Evolutionary conservation across 2,113 vertebrate species (phyloP).

Genomic region (Pteronura brasiliensis): DNA sequence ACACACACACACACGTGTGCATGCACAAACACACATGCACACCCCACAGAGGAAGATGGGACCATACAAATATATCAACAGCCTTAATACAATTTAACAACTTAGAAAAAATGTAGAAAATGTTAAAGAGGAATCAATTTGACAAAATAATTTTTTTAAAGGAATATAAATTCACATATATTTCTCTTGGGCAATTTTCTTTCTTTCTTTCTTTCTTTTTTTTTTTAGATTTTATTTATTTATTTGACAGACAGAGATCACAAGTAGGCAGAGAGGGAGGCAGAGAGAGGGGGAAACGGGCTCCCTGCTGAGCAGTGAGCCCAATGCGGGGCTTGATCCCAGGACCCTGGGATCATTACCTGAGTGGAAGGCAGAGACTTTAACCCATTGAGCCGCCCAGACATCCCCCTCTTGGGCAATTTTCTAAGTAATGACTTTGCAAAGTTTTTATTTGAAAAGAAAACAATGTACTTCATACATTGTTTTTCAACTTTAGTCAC

Average conservation of each 20-base stretch:
- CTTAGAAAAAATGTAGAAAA: conserved; percentile 35
- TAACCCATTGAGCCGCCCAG: no score
- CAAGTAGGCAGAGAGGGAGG: no score
- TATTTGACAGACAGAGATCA: no score
- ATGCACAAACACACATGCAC: not conserved
- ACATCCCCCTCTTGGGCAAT: not conserved
- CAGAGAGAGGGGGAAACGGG: no score
- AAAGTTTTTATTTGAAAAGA: conserved; percentile 60
- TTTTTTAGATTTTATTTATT: no score
- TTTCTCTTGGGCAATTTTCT: conserved; percentile 55
- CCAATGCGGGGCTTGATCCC: no score
- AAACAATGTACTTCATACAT: conserved; percentile 60
- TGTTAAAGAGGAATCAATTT: not conserved
- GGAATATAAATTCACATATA: conserved; percentile 47
- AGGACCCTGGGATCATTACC: no score
- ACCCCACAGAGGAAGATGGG: not conserved
- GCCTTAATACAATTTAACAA: conserved; percentile 42
- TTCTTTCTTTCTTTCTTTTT: no score
- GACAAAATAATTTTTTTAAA: conserved; percentile 43
- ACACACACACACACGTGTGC: no score
- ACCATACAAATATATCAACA: not conserved
- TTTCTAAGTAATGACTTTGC: conserved; percentile 56
- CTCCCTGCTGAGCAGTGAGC: no score
- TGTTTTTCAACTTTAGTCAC: not conserved
- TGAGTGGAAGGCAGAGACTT: no score